Conservation (phyloP, 2,888 invertebrate genomes). For the Cryptocephalus primarius region DNA sequence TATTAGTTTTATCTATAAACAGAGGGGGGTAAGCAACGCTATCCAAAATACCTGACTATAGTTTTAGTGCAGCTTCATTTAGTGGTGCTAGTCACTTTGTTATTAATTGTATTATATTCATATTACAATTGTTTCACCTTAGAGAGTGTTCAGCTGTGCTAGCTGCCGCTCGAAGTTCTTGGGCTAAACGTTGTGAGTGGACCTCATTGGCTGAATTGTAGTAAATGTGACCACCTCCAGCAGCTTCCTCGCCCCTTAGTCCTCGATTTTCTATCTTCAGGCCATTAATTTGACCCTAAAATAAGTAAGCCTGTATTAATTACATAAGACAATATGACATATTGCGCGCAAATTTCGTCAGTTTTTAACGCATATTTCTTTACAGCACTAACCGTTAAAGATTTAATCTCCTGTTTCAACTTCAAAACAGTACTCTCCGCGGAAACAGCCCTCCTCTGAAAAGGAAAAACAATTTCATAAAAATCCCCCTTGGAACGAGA, state of each 20-base stretch:
- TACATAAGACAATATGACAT: no score
- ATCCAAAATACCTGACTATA: no score
- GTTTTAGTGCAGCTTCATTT: no score
- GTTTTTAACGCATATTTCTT: no score
- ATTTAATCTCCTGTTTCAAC: slow-evolving; percentile 59
- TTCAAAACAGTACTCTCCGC: slow-evolving; percentile 52
- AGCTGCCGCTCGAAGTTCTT: slow-evolving; percentile 51
- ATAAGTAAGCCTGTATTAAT: slow-evolving; percentile 8
- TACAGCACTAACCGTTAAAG: slow-evolving; percentile 45
- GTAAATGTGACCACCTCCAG: slow-evolving; percentile 33
- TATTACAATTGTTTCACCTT: slow-evolving; percentile 35
- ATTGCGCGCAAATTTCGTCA: no score
- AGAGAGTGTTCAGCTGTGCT: slow-evolving; percentile 54
- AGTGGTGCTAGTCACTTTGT: no score
- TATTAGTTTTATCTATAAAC: no score
- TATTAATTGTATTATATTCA: no score
- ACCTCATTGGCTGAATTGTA: slow-evolving; percentile 20
- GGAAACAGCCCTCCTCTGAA: slow-evolving; percentile 48
- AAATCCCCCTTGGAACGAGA: slow-evolving; percentile 3
- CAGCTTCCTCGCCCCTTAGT: slow-evolving; percentile 37
- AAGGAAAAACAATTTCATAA: slow-evolving; percentile 5
- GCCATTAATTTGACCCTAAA: slow-evolving; percentile 40
- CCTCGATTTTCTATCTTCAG: slow-evolving; percentile 43
- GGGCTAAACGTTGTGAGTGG: slow-evolving; percentile 43
- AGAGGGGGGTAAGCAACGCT: no score